phyloP scores from a whole-genome alignment of 2,113 vertebrate genomes.

The Limnothrissa miodon region DNA sequence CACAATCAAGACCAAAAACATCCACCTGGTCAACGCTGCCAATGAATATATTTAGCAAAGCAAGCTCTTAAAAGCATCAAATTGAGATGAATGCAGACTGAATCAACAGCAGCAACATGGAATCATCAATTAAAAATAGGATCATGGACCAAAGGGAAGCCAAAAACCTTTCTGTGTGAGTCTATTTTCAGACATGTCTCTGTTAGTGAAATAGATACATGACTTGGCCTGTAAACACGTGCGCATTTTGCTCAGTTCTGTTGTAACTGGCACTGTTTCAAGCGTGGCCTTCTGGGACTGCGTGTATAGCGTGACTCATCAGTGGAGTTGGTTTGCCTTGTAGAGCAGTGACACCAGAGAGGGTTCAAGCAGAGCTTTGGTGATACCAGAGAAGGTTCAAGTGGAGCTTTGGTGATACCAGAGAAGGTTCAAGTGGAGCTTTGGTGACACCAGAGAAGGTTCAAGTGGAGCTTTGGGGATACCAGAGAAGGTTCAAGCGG shows the following conservation, averaged over 20 bases:
- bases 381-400: too few relatives aligned
- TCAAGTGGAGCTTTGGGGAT: too few relatives aligned
- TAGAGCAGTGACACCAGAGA: not conserved
- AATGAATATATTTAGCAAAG: not conserved
- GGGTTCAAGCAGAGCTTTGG: too few relatives aligned
- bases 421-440: too few relatives aligned
- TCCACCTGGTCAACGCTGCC: not conserved
- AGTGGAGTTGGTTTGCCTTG: not conserved
- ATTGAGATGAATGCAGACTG: not conserved
- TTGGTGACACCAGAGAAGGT: too few relatives aligned
- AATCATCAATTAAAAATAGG: conserved; percentile 4
- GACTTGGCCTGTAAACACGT: not conserved
- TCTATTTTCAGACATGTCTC: not conserved
- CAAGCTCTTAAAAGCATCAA: conserved; percentile 10
- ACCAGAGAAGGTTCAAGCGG: too few relatives aligned
- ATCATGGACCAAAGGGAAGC: not conserved
- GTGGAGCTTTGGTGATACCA: too few relatives aligned
- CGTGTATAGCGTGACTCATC: not conserved
- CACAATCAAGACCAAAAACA: not conserved
- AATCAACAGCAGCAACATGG: not conserved
- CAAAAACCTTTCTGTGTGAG: not conserved
- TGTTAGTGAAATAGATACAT: not conserved
- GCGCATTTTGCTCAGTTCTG: not conserved
- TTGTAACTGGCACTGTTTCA: not conserved
- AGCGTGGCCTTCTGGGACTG: not conserved